These are phyloP conservation scores for Brachionus calyciflorus DNA, from an alignment of 1,140 invertebrate genomes.

Conservation along the genomic window DNA sequence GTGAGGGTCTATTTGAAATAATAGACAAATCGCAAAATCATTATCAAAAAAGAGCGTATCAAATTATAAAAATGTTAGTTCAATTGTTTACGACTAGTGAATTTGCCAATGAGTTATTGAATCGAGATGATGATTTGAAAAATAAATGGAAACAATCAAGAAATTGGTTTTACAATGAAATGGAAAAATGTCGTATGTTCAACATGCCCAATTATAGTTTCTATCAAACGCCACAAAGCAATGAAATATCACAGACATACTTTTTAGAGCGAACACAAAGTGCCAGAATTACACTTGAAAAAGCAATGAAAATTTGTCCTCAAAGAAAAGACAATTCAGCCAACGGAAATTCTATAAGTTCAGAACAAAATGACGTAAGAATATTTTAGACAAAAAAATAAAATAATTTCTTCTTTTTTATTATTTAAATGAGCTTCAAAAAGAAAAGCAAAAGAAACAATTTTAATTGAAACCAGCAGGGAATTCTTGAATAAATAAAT, in stretches of 20 bases:
- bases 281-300: slow-evolving; percentile 80
- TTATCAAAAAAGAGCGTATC: slow-evolving; percentile 92
- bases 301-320: slow-evolving; percentile 76
- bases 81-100: slow-evolving; percentile 80
- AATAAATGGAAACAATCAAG: slow-evolving; percentile 71
- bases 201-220: slow-evolving; percentile 43
- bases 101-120: slow-evolving; percentile 70
- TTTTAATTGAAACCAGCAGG: too few relatives aligned
- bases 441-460: too few relatives aligned
- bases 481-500: too few relatives aligned
- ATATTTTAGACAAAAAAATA: too few relatives aligned
- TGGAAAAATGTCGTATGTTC: slow-evolving; percentile 64
- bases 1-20: slow-evolving; percentile 87
- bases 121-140: slow-evolving; percentile 72
- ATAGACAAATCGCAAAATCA: slow-evolving; percentile 85
- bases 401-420: too few relatives aligned
- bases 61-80: slow-evolving; percentile 92
- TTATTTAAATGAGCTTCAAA: too few relatives aligned
- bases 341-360: not conserved
- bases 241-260: slow-evolving; percentile 90
- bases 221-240: slow-evolving; percentile 72
- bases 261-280: slow-evolving; percentile 88
- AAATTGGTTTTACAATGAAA: slow-evolving; percentile 81
- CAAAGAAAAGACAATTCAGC: slow-evolving; percentile 57
- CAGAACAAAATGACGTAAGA: not conserved